phyloP scores from a whole-genome alignment of 1,140 invertebrate genomes.

The Trachelipus rathkii region DNA sequence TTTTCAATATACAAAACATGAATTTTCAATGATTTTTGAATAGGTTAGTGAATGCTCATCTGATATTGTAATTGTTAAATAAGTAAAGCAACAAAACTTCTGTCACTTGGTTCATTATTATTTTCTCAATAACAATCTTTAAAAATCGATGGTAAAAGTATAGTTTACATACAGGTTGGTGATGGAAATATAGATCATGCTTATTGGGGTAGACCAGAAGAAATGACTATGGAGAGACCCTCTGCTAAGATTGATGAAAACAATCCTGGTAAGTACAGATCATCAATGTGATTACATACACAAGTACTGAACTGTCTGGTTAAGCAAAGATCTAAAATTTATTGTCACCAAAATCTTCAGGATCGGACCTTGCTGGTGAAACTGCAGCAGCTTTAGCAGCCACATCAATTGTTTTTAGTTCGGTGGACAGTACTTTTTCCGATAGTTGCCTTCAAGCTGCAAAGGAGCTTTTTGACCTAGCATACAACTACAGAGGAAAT shows the following conservation, averaged over 20 bases:
- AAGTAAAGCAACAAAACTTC: too few species aligned
- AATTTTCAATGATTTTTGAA: too few species aligned
- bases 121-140: too few species aligned
- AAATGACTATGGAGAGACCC: conserved; percentile 56
- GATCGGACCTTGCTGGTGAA: conserved; percentile 52
- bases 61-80: too few species aligned
- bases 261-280: conserved; percentile 32
- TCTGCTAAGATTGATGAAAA: conserved; percentile 48
- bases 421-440: conserved; percentile 48
- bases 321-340: background rate
- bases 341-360: conserved; percentile 34
- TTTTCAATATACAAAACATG: too few species aligned
- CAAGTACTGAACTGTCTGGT: background rate
- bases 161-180: conserved; percentile 8
- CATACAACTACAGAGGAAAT: conserved; percentile 49
- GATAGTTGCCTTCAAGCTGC: conserved; percentile 47
- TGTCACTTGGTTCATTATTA: too few species aligned
- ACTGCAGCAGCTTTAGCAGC: conserved; percentile 52
- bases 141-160: background rate
- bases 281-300: too few species aligned
- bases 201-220: conserved; percentile 61
- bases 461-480: conserved; percentile 51
- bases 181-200: conserved; percentile 37
- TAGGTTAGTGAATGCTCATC: too few species aligned
- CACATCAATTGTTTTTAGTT: conserved; percentile 50